phyloP scores from a whole-genome alignment of 2,888 invertebrate species.

The Oligia strigilis region DNA sequence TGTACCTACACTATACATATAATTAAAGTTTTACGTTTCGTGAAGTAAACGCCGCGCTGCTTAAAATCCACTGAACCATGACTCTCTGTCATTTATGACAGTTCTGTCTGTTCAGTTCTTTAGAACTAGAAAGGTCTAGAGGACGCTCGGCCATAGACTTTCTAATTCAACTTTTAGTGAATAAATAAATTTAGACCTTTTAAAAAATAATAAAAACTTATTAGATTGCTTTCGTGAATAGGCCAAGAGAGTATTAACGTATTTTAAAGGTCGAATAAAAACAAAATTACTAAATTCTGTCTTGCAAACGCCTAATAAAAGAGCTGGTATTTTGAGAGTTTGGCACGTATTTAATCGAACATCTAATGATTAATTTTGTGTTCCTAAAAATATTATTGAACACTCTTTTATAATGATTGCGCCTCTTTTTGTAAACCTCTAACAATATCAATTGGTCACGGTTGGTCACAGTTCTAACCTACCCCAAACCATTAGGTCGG shows the following conservation, averaged over 20 bases:
- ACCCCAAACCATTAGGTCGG: neutral
- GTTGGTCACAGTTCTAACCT: neutral
- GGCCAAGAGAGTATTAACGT: neutral
- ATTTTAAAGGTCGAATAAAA: neutral
- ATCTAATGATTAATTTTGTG: neutral
- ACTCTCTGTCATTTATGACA: neutral
- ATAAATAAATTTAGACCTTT: slow-evolving; percentile 1
- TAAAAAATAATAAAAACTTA: neutral
- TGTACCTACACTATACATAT: neutral
- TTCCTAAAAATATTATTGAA: neutral
- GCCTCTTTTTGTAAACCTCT: neutral
- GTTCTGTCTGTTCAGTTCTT: too few species aligned
- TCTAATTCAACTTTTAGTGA: neutral
- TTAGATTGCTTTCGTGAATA: slow-evolving; percentile 9
- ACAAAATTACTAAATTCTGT: neutral
- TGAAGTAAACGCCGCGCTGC: slow-evolving; percentile 9
- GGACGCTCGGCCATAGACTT: slow-evolving; percentile 10
- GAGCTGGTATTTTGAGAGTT: neutral
- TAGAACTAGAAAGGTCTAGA: neutral
- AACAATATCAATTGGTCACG: neutral
- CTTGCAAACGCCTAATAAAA: neutral
- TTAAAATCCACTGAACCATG: slow-evolving; percentile 11
- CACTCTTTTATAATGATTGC: neutral
- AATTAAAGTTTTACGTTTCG: slow-evolving; percentile 1
- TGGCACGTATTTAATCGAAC: neutral